Evolutionary conservation across 2,113 vertebrate genomes (phyloP).

Genomic region (Phainopepla nitens): DNA sequence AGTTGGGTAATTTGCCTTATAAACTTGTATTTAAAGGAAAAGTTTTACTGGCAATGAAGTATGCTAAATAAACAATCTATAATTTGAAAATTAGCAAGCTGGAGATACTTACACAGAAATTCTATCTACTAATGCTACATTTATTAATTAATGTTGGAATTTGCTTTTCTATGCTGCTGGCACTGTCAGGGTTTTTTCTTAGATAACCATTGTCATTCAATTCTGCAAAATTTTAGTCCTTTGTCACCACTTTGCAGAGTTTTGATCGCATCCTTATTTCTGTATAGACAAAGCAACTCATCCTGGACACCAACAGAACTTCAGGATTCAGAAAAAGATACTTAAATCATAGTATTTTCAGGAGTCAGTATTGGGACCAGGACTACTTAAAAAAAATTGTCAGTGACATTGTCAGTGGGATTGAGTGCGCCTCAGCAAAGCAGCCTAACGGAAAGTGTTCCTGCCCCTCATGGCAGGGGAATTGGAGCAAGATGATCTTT

Average conservation of each 20-base stretch:
- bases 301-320: background rate
- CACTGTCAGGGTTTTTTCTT: background rate
- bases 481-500: background rate
- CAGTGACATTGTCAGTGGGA: background rate
- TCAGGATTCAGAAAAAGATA: background rate
- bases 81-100: conserved; percentile 22
- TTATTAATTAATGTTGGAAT: background rate
- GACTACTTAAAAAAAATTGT: accelerated
- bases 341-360: background rate
- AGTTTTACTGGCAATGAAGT: conserved; percentile 54
- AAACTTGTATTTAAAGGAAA: conserved; percentile 71
- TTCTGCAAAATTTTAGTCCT: background rate
- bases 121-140: background rate
- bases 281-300: background rate
- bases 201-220: background rate
- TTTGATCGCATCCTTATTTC: background rate
- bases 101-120: background rate
- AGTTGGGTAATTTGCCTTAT: conserved; percentile 72
- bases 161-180: background rate
- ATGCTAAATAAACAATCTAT: conserved; percentile 53
- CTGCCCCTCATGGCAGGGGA: background rate
- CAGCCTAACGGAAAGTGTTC: background rate
- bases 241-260: background rate
- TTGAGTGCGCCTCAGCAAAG: background rate
- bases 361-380: background rate